Conservation (phyloP, 2,797 vertebrate species). For the Neosalanx taihuensis region DNA sequence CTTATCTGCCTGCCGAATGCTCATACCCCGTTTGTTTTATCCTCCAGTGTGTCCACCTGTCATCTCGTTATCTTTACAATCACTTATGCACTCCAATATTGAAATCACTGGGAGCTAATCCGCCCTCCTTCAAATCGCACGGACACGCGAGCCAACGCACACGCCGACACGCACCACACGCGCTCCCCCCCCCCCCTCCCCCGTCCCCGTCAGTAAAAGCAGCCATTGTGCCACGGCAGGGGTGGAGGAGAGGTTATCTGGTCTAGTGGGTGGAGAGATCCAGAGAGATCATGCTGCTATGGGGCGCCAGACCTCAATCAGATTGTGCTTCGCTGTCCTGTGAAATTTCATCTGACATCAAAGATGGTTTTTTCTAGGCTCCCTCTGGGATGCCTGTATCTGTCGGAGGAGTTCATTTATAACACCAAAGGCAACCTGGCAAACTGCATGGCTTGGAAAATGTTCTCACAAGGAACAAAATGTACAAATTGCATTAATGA, state of each 20-base stretch:
- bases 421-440: conserved; percentile 49
- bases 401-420: conserved; percentile 44
- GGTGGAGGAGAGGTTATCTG: conserved; percentile 32
- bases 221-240: conserved; percentile 27
- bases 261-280: conserved; percentile 58
- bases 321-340: conserved; percentile 53
- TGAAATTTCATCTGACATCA: conserved; percentile 68
- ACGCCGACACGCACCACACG: conserved; percentile 33
- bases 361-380: conserved; percentile 61
- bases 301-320: conserved; percentile 57
- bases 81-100: conserved; percentile 21
- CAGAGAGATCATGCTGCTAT: conserved; percentile 53
- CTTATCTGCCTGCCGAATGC: conserved; percentile 27
- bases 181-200: conserved; percentile 19
- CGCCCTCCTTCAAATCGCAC: neutral
- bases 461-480: neutral
- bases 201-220: conserved; percentile 30
- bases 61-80: conserved; percentile 20
- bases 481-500: neutral
- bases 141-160: no score
- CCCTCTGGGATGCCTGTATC: conserved; percentile 51
- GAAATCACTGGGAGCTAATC: conserved; percentile 21
- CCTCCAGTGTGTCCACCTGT: conserved; percentile 14
- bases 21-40: conserved; percentile 5
- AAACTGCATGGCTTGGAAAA: neutral